Conservation (phyloP, 2,113 vertebrate species). For the Phalacrocorax carbo region DNA sequence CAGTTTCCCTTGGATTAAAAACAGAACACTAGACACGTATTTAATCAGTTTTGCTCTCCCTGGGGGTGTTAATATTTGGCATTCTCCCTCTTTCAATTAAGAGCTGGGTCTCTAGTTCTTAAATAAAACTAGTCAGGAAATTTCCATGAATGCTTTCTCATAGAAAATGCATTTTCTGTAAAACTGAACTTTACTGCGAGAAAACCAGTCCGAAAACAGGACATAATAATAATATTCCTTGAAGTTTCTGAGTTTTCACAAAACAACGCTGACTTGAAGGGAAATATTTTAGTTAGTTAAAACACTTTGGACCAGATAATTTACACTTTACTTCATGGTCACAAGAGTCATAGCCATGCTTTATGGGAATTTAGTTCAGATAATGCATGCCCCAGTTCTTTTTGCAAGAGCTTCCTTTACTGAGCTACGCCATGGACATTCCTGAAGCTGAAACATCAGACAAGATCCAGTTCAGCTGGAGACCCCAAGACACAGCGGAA, state of each 20-base stretch:
- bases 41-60: slow-evolving; percentile 61
- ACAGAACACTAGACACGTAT: slow-evolving; percentile 52
- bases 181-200: not conserved
- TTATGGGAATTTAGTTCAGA: not conserved
- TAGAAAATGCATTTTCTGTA: slow-evolving; percentile 23
- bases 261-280: not conserved
- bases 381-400: not conserved
- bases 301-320: not conserved
- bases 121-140: slow-evolving; percentile 43
- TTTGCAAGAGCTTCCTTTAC: not conserved
- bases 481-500: not conserved
- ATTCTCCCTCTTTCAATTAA: slow-evolving; percentile 37
- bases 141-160: slow-evolving; percentile 23
- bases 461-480: not conserved
- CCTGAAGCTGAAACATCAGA: not conserved
- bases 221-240: not conserved
- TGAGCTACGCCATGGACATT: not conserved
- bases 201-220: not conserved
- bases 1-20: slow-evolving; percentile 57
- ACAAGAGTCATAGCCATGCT: not conserved
- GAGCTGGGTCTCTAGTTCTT: slow-evolving; percentile 21
- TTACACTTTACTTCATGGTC: not conserved
- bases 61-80: slow-evolving; percentile 59
- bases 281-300: not conserved
- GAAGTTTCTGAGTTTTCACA: not conserved